Evolutionary conservation across 2,113 vertebrate genomes (phyloP).

Genomic region (Pelusios castaneus): DNA sequence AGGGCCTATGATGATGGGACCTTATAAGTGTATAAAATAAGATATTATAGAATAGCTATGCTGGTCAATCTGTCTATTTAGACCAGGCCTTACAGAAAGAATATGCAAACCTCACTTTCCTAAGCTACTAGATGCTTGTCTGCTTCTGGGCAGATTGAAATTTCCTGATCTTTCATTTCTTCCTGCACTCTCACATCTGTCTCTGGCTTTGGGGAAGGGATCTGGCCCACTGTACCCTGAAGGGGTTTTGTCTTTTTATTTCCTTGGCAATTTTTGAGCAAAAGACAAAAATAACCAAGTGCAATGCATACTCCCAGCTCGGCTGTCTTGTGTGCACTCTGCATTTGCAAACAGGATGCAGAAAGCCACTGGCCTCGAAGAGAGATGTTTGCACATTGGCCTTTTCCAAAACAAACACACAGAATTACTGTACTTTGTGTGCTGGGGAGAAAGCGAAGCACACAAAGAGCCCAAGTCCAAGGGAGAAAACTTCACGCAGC

Average conservation of each 20-base stretch:
- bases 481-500: fast-evolving
- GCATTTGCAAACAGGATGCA: background rate
- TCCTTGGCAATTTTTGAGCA: background rate
- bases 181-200: background rate
- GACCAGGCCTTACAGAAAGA: background rate
- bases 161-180: background rate
- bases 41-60: too few relatives aligned
- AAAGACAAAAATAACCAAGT: background rate
- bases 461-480: background rate
- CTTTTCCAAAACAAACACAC: background rate
- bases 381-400: background rate
- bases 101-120: background rate
- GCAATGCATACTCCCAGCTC: background rate
- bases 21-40: too few relatives aligned
- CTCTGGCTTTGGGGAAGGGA: background rate
- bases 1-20: too few relatives aligned
- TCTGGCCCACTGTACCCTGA: background rate
- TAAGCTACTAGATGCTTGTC: background rate
- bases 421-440: background rate
- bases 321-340: background rate
- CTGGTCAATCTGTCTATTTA: too few relatives aligned
- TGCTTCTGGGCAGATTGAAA: background rate
- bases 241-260: background rate
- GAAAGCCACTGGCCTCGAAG: background rate
- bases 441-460: background rate